Evolutionary conservation across 2,113 vertebrate genomes (phyloP).

Genomic region (Noturus placidus): DNA sequence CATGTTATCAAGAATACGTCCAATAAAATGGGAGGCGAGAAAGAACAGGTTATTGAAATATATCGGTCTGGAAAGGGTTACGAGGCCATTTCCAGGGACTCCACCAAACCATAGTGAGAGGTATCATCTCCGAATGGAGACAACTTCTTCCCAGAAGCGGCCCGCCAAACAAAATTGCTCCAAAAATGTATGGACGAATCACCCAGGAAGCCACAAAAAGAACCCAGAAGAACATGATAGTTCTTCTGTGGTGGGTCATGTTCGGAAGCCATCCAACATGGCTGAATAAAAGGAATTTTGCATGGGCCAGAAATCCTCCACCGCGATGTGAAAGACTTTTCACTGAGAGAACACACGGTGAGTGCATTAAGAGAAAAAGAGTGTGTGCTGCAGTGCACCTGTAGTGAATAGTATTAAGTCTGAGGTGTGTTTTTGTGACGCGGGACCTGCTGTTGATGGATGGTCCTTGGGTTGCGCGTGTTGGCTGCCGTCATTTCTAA

Average conservation of each 20-base stretch:
- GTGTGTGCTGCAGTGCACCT: neutral
- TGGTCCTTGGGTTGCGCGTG: neutral
- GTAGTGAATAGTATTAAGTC: neutral
- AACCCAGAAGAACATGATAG: neutral
- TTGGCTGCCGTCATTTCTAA: slow-evolving; percentile 5
- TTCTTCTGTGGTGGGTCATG: neutral
- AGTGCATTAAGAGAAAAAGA: neutral
- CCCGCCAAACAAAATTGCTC: neutral
- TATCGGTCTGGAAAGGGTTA: neutral
- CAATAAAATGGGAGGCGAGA: neutral
- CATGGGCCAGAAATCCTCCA: neutral
- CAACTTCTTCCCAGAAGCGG: neutral
- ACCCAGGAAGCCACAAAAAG: neutral
- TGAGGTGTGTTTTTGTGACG: slow-evolving; percentile 37
- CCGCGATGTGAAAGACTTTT: neutral
- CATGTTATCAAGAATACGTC: neutral
- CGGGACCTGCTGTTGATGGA: slow-evolving; percentile 26
- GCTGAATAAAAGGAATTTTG: neutral
- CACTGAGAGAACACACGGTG: neutral
- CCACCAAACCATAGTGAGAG: neutral
- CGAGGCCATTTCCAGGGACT: neutral
- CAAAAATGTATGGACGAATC: neutral
- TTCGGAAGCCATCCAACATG: neutral
- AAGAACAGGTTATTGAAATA: neutral
- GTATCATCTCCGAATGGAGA: neutral